phyloP scores from a whole-genome alignment of 2,888 invertebrate genomes.

The Melanchra persicariae region DNA sequence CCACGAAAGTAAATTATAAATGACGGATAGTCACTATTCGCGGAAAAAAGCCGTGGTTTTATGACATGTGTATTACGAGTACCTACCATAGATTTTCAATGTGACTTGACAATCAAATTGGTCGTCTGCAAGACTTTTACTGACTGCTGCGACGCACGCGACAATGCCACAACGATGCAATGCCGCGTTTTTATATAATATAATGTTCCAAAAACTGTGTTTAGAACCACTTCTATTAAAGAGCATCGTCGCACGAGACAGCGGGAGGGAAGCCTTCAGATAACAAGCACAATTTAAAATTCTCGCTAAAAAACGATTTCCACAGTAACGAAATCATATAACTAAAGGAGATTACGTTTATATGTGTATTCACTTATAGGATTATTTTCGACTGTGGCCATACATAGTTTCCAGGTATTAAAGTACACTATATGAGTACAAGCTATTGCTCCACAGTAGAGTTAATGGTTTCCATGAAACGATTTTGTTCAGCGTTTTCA shows the following conservation, averaged over 20 bases:
- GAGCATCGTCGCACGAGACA: background rate
- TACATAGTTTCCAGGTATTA: constrained; percentile 53
- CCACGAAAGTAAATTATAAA: too few relatives aligned
- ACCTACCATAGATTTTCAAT: too few relatives aligned
- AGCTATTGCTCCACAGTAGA: constrained; percentile 39
- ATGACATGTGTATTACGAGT: too few relatives aligned
- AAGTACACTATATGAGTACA: constrained; percentile 17
- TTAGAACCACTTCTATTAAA: background rate
- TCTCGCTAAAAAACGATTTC: background rate
- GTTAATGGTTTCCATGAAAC: constrained; percentile 53
- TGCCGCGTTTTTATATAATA: background rate
- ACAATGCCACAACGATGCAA: too few relatives aligned
- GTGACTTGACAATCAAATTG: background rate
- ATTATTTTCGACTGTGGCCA: constrained; percentile 36
- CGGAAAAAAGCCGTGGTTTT: too few relatives aligned
- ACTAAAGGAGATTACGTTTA: constrained; percentile 38
- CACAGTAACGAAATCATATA: constrained; percentile 23
- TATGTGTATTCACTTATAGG: constrained; percentile 49
- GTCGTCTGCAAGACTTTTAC: background rate
- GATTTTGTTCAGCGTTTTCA: constrained; percentile 35
- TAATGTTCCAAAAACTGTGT: too few relatives aligned
- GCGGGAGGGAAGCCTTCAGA: background rate
- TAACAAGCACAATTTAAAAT: background rate
- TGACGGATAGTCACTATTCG: too few relatives aligned
- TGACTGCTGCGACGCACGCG: background rate